Evolutionary conservation across 2,888 invertebrate species (phyloP), one percentile per base, ranked within the genome.

Genomic region (Apeira syringaria): DNA sequence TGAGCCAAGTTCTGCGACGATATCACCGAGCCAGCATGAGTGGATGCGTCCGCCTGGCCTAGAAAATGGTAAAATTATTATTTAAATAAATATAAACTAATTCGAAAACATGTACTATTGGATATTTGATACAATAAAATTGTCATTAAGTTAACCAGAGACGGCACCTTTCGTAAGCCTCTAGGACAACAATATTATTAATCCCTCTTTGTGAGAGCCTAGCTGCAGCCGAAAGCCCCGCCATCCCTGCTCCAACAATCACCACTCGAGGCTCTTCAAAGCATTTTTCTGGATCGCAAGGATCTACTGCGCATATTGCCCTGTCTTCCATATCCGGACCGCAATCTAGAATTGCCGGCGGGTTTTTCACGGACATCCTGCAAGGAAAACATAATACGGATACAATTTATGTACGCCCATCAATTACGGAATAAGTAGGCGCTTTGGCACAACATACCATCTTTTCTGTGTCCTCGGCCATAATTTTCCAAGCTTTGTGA

Each of bases 191-290:
- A 32, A 95, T 89, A 62, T 94, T 93, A 48, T 81, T 92, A 42
- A 96, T 92, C 12, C 95, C 95, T 45, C 94, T 92, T 61, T 93
- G 91, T 0, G 91, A 72, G 1, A 96, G 90, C 47, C 94, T 90
- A 51, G 94, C 93, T 0, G 96, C 96, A 0, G 96, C 95, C 0
- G 95, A 94, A 7, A 96, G 80, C 1, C 96, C 96, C 0, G 96
- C 94, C 77, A 96, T 92, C 8, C 96, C 96, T 0, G 95, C 96
- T 0, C 96, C 96, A 17, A 96, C 83, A 30, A 96, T 93, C 1
- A 96, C 92, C 10, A 96, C 92, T 0, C 91, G 91, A 0, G 94
- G 94, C 68, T 94, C 91, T 1, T 70, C 56, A 46, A 58, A 80
- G 35, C 80, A 80, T 59, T 68, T 57, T 5, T 73, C 59, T 3